Evolutionary conservation across 1,140 invertebrate species (phyloP).

Genomic region (Arion vulgaris): DNA sequence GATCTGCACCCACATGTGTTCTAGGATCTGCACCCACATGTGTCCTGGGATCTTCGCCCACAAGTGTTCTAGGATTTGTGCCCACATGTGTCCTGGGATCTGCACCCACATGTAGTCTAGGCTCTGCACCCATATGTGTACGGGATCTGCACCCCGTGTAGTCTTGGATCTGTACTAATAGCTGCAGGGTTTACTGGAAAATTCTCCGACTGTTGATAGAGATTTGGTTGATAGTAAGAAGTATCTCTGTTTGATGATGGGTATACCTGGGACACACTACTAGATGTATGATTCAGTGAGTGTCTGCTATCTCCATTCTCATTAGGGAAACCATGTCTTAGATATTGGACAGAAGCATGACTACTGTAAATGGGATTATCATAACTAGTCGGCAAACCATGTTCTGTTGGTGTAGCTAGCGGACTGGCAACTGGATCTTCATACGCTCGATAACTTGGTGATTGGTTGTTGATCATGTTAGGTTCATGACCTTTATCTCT

Average conservation of each 20-base stretch:
- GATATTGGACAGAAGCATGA: conserved; percentile 14
- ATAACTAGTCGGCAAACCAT: not conserved
- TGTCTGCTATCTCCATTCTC: conserved; percentile 9
- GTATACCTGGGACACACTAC: conserved; percentile 3
- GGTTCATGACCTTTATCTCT: not conserved
- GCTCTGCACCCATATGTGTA: too few relatives aligned
- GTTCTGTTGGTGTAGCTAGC: not conserved
- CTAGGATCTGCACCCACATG: too few relatives aligned
- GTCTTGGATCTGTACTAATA: not conserved
- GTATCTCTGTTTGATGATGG: not conserved
- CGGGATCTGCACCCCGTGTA: too few relatives aligned
- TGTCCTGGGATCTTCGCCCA: too few relatives aligned
- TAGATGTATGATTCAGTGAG: conserved; percentile 13
- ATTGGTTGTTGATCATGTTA: not conserved
- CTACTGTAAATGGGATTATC: conserved; percentile 28
- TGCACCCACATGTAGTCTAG: too few relatives aligned
- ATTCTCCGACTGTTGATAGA: conserved; percentile 9
- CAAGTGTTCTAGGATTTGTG: too few relatives aligned
- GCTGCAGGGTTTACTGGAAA: not conserved
- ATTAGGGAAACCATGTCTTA: not conserved
- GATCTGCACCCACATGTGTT: too few relatives aligned
- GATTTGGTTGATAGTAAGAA: conserved; percentile 28
- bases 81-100: too few relatives aligned
- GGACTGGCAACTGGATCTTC: conserved; percentile 30
- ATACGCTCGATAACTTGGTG: conserved; percentile 25